Conservation (phyloP, 2,888 invertebrate genomes). For the Bruchidius siliquastri region DNA sequence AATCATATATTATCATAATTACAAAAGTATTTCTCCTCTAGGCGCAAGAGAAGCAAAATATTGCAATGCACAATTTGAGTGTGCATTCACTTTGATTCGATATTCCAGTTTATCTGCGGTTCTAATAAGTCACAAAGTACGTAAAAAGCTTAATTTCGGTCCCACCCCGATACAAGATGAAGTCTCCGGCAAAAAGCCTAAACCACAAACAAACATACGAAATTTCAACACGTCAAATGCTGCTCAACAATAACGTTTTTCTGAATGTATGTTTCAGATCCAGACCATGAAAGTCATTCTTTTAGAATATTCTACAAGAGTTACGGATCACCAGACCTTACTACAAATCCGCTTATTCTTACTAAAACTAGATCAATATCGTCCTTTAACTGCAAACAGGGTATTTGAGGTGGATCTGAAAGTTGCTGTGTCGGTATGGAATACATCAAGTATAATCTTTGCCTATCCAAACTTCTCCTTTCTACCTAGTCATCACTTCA, state of each 20-base stretch:
- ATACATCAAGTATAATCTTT: conserved; percentile 1
- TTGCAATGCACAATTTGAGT: too few relatives aligned
- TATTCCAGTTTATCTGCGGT: too few relatives aligned
- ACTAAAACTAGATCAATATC: conserved; percentile 41
- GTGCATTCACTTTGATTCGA: too few relatives aligned
- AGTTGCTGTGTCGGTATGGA: conserved; percentile 42
- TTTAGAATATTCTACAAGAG: conserved; percentile 42
- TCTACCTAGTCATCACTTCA: conserved; percentile 2
- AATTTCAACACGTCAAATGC: background rate
- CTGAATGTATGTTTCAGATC: conserved; percentile 31
- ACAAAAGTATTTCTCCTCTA: too few relatives aligned
- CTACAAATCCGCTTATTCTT: conserved; percentile 45
- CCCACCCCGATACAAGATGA: too few relatives aligned
- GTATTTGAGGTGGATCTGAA: conserved; percentile 43
- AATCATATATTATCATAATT: too few relatives aligned
- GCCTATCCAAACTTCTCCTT: background rate
- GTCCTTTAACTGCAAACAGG: conserved; percentile 42
- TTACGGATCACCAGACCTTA: conserved; percentile 36
- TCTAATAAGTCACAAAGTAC: too few relatives aligned
- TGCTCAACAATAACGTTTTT: background rate
- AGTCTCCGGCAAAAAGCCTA: too few relatives aligned
- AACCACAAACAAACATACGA: too few relatives aligned
- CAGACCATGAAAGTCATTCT: conserved; percentile 39
- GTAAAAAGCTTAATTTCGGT: too few relatives aligned
- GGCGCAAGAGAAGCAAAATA: too few relatives aligned